Conservation (phyloP, 1,140 invertebrate species). For the Leptonema lineaticorne region DNA sequence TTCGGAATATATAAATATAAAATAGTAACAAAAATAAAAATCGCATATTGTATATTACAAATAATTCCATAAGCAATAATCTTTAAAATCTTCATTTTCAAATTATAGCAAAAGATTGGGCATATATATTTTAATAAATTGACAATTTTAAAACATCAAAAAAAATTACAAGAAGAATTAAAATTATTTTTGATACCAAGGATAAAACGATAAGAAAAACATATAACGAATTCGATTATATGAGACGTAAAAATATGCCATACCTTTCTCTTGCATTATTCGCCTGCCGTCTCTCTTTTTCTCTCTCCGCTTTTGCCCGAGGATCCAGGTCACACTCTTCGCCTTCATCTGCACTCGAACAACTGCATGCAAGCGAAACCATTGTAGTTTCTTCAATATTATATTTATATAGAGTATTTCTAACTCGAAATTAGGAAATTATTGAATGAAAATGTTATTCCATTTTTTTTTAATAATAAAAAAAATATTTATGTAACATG, state of each 20-base stretch:
- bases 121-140: too few species aligned
- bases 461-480: too few species aligned
- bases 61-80: too few species aligned
- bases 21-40: background rate
- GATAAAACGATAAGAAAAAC: background rate
- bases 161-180: background rate
- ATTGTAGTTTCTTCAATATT: constrained; percentile 7
- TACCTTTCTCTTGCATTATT: constrained; percentile 98
- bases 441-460: too few species aligned
- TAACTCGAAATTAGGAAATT: too few species aligned
- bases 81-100: too few species aligned
- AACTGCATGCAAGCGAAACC: constrained; percentile 50
- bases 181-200: background rate
- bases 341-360: constrained; percentile 72
- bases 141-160: background rate
- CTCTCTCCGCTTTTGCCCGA: constrained; percentile 89
- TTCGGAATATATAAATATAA: too few species aligned
- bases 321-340: constrained; percentile 72
- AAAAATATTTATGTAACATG: too few species aligned
- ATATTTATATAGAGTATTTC: too few species aligned
- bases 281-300: constrained; percentile 94
- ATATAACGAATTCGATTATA: background rate
- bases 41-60: too few species aligned
- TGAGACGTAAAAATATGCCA: constrained; percentile 10
- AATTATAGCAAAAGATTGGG: too few species aligned